A percentile compares a stretch with the other conserved stretches of the same genome.
phyloP scores from a whole-genome alignment of 2,113 vertebrate genomes.

The Strix uralensis region DNA sequence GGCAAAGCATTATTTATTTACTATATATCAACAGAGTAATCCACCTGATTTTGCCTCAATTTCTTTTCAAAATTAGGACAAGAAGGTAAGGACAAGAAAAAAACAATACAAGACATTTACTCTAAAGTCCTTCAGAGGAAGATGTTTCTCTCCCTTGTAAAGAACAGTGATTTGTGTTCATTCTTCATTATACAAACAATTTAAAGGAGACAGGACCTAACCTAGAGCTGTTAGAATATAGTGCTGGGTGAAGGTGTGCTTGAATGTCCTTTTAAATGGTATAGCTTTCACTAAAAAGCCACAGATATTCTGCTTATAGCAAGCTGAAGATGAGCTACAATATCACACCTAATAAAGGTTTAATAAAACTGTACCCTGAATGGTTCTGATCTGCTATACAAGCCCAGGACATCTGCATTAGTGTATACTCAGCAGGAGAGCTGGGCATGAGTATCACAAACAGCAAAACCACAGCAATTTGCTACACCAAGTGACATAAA shows the following conservation, averaged over 20 bases:
- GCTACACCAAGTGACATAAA: accelerated
- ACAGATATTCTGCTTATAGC: not conserved
- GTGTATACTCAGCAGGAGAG: not conserved
- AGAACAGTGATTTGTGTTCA: not conserved
- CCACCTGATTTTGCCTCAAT: not conserved
- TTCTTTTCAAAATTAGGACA: constrained; percentile 12
- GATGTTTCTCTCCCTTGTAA: not conserved
- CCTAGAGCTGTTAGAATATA: not conserved
- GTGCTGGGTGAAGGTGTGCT: not conserved
- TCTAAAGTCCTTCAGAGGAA: not conserved
- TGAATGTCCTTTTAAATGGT: not conserved
- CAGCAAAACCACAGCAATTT: not conserved
- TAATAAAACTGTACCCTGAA: not conserved
- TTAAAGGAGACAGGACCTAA: not conserved
- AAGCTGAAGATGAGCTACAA: not conserved
- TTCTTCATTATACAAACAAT: not conserved
- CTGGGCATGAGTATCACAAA: not conserved
- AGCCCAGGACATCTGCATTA: not conserved
- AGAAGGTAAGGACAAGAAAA: not conserved
- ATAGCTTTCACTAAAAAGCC: not conserved
- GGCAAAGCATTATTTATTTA: constrained; percentile 50
- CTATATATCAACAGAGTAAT: not conserved
- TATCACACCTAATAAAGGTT: not conserved
- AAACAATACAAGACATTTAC: not conserved
- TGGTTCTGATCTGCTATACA: not conserved